Evolutionary conservation across 2,113 vertebrate species (phyloP).

Genomic region (Protobothrops flavoviridis): DNA sequence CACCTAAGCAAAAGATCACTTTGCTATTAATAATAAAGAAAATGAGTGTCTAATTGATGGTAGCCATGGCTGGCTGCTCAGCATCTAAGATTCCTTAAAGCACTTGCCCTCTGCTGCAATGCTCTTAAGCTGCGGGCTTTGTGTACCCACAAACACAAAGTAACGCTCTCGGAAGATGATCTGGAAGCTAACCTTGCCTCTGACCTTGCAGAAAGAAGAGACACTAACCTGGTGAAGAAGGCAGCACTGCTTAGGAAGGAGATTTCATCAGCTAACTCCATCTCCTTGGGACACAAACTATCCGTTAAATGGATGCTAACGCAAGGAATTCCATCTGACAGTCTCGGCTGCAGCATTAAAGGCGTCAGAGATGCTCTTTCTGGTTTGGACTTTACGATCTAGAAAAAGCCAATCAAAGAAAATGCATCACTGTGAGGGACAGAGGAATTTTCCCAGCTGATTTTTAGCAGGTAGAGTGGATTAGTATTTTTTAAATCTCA

Average conservation of each 20-base stretch:
- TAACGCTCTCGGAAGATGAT: neutral
- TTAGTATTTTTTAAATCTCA: neutral
- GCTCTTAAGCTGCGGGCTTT: neutral
- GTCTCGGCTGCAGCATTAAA: slow-evolving; percentile 50
- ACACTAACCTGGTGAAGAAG: slow-evolving; percentile 65
- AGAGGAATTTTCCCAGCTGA: slow-evolving; percentile 25
- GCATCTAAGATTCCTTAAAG: neutral
- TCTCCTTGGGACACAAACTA: slow-evolving; percentile 35
- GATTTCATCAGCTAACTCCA: slow-evolving; percentile 61
- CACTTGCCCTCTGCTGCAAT: neutral
- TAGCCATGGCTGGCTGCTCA: neutral
- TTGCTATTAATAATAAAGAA: neutral
- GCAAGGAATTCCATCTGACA: slow-evolving; percentile 54
- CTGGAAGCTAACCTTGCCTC: neutral
- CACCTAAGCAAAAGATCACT: slow-evolving; percentile 4
- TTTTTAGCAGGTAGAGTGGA: slow-evolving; percentile 25
- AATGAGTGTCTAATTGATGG: neutral
- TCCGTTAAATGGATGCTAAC: slow-evolving; percentile 36
- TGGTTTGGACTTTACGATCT: slow-evolving; percentile 50
- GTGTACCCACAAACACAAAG: neutral
- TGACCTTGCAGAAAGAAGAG: slow-evolving; percentile 11
- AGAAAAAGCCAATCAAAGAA: slow-evolving; percentile 31
- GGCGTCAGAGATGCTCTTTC: slow-evolving; percentile 30
- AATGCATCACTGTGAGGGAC: neutral
- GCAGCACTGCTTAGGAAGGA: slow-evolving; percentile 41